Base-by-base conservation (phyloP, 1,140 invertebrate species). In the Lepidostoma basale region DNA sequence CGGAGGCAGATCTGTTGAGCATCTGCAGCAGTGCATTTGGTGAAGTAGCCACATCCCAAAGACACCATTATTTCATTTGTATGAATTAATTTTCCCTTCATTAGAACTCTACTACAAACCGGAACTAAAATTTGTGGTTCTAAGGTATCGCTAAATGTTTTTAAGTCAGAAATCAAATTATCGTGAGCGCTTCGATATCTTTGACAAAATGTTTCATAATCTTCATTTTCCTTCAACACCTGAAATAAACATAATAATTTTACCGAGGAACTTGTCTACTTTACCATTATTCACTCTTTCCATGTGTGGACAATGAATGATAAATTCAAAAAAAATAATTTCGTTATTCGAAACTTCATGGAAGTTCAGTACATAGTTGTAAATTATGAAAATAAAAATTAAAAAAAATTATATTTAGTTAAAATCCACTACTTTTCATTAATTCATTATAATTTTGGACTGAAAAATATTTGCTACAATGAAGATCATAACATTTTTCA, bases 31-130 rank as follows among this genome's bases (percentile, higher is more conserved):
- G 89, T 88, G 70, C 87, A 83, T 76, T 92, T 90, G 2, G 83
- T 84, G 82, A 92, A 92, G 80, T 88, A 92, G 75, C 89, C 88
- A 60, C 90, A 88, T 14, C 91, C 90, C 1, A 92, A 74, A 1
- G 89, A 78, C 8, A 90, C 88, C 49, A 88, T 78, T 5, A 93
- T 83, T 81, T 92, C 90, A 82, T 92, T 92, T 14, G 91, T 92
- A 74, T 92, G 89, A 33, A 88, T 85, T 3, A 92, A 74, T 69
- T 85, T 80, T 23, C 90, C 91, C 73, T 86, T 86, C 79, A 91
- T 88, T 16, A 91, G 85, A 22, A 90, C 89, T 73, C 85, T 81
- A 16, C 80, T 82, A 6, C 88, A 88, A 72, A 92, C 82, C 16
- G 90, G 90, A 9, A 91, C 86, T 80, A 88, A 74, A n/a, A 83